A percentile compares a stretch with the other conserved stretches of the same genome.
These are phyloP conservation scores for Meandrusa payeni DNA, from an alignment of 2,888 invertebrate genomes.

Conservation along the genomic window DNA sequence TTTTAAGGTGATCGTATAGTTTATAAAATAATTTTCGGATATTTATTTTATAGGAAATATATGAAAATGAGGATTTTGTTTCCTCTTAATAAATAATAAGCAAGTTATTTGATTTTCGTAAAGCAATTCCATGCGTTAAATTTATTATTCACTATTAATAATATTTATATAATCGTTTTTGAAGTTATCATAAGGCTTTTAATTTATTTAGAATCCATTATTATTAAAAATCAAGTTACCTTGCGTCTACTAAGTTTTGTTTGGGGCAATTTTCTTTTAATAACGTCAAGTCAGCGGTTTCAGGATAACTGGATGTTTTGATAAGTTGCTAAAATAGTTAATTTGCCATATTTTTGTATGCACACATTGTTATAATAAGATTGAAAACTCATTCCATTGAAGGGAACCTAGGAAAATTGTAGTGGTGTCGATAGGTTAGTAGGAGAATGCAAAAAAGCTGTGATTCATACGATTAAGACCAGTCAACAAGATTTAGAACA, in stretches of 20 bases:
- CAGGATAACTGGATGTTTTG: slow-evolving; percentile 16
- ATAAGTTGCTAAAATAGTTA: slow-evolving; percentile 32
- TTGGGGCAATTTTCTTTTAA: slow-evolving; percentile 13
- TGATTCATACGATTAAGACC: slow-evolving; percentile 80
- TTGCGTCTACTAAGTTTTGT: slow-evolving; percentile 14
- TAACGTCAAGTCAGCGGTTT: slow-evolving; percentile 1
- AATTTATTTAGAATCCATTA: slow-evolving; percentile 12
- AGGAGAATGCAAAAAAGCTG: slow-evolving; percentile 76
- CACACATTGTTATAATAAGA: slow-evolving; percentile 49
- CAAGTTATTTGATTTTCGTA: slow-evolving; percentile 12
- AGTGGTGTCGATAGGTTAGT: slow-evolving; percentile 73
- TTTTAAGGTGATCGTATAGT: slow-evolving; percentile 68
- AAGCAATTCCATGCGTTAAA: slow-evolving; percentile 13
- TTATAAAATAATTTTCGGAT: slow-evolving; percentile 67
- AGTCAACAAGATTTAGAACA: slow-evolving; percentile 80
- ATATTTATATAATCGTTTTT: too few species aligned
- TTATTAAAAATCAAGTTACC: slow-evolving; percentile 20
- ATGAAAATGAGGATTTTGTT: slow-evolving; percentile 37
- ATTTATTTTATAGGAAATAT: slow-evolving; percentile 46
- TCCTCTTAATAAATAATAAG: slow-evolving; percentile 40
- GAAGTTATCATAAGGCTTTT: slow-evolving; percentile 4
- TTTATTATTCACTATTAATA: slow-evolving; percentile 4
- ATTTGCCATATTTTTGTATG: slow-evolving; percentile 68
- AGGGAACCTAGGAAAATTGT: slow-evolving; percentile 62
- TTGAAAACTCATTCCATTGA: slow-evolving; percentile 68